Evolutionary conservation across 2,797 vertebrate species (phyloP).

Genomic region (Anguilla pacifica): DNA sequence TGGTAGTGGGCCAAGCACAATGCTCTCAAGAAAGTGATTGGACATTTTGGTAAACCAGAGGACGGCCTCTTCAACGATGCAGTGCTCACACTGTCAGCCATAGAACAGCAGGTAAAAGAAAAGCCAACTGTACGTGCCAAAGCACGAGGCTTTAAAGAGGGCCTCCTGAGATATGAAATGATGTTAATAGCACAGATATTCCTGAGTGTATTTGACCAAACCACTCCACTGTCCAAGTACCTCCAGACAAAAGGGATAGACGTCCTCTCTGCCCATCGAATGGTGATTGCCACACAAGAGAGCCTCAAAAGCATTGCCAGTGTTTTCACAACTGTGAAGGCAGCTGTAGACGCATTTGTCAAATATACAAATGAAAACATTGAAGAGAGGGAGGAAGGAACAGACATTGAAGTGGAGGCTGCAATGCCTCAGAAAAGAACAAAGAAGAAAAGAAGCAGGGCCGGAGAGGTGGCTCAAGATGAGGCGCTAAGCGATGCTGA

Average conservation of each 20-base stretch:
- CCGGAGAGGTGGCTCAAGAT: conserved; percentile 24
- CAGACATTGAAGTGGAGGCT: conserved; percentile 10
- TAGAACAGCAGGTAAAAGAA: conserved; percentile 17
- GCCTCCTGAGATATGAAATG: conserved; percentile 26
- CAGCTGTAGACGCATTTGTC: neutral
- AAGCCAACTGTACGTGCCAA: neutral
- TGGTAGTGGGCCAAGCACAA: conserved; percentile 5
- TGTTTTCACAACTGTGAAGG: neutral
- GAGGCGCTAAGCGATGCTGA: neutral
- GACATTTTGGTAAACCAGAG: neutral
- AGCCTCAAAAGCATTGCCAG: neutral
- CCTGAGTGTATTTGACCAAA: too few relatives aligned
- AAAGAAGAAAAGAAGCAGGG: conserved; percentile 9
- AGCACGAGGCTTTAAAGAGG: conserved; percentile 8
- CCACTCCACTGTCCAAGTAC: too few relatives aligned
- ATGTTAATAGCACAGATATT: too few relatives aligned
- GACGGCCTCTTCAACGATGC: conserved; percentile 11
- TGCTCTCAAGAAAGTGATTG: neutral
- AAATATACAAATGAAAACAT: neutral
- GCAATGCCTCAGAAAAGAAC: conserved; percentile 15
- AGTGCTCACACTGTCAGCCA: conserved; percentile 23
- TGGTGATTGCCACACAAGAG: too few relatives aligned
- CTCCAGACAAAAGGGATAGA: too few relatives aligned
- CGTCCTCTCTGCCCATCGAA: too few relatives aligned
- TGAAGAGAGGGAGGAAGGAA: neutral